Percentiles rank a stretch among this genome's conserved stretches.
These are phyloP conservation scores for Sebastes oblongus DNA, from an alignment of 2,797 vertebrate species.

Conservation along the genomic window DNA sequence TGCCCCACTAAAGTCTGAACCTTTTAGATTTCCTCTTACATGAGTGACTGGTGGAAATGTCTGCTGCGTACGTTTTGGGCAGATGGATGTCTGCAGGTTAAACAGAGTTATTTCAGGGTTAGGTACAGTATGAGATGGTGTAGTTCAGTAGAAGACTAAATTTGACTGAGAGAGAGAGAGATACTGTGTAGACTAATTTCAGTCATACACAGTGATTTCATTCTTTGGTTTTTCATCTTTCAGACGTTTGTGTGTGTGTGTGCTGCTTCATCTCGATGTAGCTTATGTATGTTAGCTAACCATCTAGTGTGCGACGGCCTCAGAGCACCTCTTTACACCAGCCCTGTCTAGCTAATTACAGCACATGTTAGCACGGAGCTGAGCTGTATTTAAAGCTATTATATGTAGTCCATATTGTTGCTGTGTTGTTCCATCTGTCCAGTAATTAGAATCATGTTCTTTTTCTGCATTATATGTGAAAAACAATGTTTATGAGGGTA, in stretches of 20 bases:
- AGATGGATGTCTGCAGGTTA: conserved; percentile 53
- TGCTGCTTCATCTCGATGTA: neutral
- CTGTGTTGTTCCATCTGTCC: neutral
- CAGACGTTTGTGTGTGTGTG: neutral
- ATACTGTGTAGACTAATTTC: neutral
- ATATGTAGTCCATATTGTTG: neutral
- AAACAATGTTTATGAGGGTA: neutral
- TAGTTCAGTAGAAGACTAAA: neutral
- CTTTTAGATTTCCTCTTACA: conserved; percentile 17
- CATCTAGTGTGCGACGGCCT: neutral
- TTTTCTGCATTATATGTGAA: neutral
- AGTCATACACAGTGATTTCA: neutral
- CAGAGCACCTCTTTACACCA: conserved; percentile 14
- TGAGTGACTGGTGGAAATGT: conserved; percentile 11
- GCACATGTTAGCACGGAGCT: neutral
- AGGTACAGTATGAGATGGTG: conserved; percentile 1
- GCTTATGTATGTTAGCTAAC: too few relatives aligned
- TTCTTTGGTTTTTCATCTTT: neutral
- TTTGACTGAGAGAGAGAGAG: too few relatives aligned
- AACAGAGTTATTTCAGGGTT: conserved; percentile 24
- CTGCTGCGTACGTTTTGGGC: neutral
- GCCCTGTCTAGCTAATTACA: conserved; percentile 12
- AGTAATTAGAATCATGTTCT: neutral
- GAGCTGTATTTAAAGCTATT: neutral
- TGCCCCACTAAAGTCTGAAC: conserved; percentile 1